phyloP scores from a whole-genome alignment of 2,797 vertebrate species.

The Gouania willdenowi region DNA sequence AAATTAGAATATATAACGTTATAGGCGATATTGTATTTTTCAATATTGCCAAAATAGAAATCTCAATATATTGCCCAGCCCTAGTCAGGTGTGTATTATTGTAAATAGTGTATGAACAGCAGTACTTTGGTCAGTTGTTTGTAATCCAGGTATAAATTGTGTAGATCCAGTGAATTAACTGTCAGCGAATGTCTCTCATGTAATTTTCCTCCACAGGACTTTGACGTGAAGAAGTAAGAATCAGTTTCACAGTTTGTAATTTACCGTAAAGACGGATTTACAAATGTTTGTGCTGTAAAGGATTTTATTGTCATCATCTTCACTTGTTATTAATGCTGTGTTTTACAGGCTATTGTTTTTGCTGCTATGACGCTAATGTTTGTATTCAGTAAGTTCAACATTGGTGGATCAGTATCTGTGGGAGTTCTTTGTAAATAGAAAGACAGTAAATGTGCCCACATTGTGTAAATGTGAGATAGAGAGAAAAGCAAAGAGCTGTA shows the following conservation, averaged over 20 bases:
- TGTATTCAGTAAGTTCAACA: constrained; percentile 23
- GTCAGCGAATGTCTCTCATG: constrained; percentile 21
- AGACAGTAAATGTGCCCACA: too few relatives aligned
- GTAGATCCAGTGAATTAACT: constrained; percentile 24
- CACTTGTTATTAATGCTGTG: constrained; percentile 28
- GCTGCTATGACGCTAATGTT: constrained; percentile 10
- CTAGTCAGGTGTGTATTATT: constrained; percentile 35
- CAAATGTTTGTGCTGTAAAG: constrained; percentile 23
- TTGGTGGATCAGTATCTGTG: constrained; percentile 5
- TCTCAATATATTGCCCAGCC: too few relatives aligned
- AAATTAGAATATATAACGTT: too few relatives aligned
- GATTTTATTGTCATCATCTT: constrained; percentile 25
- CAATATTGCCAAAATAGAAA: too few relatives aligned
- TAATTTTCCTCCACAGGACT: constrained; percentile 11
- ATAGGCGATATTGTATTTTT: too few relatives aligned
- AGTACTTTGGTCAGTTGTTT: constrained; percentile 14
- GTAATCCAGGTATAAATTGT: constrained; percentile 6
- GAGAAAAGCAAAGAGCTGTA: too few relatives aligned
- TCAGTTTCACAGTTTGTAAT: constrained; percentile 30
- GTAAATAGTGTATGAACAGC: constrained; percentile 45
- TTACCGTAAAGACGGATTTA: constrained; percentile 9
- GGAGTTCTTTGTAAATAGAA: not conserved
- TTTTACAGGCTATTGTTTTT: constrained; percentile 18
- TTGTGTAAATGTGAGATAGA: too few relatives aligned
- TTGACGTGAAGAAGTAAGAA: constrained; percentile 7